phyloP scores from a whole-genome alignment of 2,888 invertebrate species.

The Amiota minor region DNA sequence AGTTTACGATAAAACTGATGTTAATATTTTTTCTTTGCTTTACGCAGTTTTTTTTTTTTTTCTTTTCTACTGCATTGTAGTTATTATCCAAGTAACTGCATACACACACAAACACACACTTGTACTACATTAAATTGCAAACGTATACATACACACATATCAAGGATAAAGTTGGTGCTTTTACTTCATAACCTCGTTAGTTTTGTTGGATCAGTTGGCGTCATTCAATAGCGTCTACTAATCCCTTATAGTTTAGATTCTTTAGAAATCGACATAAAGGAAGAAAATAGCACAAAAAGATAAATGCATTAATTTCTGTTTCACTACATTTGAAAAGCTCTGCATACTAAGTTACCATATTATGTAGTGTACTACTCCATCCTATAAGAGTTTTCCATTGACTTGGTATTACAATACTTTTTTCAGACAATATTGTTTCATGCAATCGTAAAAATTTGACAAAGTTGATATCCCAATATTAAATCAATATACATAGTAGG shows the following conservation, averaged over 20 bases:
- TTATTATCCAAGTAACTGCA: conserved; percentile 10
- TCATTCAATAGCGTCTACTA: conserved; percentile 28
- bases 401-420: too few species aligned
- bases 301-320: too few species aligned
- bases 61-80: not conserved
- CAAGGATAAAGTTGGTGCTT: conserved; percentile 8
- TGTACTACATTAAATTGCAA: not conserved
- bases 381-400: too few species aligned
- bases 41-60: not conserved
- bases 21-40: too few species aligned
- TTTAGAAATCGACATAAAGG: not conserved
- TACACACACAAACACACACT: not conserved
- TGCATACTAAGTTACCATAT: too few species aligned
- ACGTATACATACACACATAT: conserved; percentile 10
- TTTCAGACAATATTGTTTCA: too few species aligned
- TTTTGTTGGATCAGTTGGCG: conserved; percentile 20
- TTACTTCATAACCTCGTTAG: conserved; percentile 20
- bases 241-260: conserved; percentile 20
- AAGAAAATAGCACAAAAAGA: not conserved
- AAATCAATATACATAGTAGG: too few species aligned
- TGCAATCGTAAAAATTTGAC: too few species aligned
- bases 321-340: too few species aligned
- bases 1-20: too few species aligned
- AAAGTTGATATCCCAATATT: too few species aligned
- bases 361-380: too few species aligned